Evolutionary conservation across 2,113 vertebrate genomes (phyloP), one percentile per base, ranked within the genome.

Genomic region (Planiliza haematocheilus): DNA sequence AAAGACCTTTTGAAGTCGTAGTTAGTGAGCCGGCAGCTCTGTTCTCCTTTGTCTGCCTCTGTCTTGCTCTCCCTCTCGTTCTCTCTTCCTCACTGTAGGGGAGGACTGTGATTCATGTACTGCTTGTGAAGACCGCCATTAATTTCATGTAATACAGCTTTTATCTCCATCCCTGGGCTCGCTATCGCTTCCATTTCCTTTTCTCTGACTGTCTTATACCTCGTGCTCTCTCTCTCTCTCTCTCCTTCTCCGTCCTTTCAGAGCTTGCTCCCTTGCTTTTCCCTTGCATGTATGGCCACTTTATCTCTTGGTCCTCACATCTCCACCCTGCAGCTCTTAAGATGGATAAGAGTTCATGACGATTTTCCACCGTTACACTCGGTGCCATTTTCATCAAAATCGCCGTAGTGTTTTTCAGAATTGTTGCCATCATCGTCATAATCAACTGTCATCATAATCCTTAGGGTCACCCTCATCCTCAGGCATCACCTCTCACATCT

Each of bases 61-160:
- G 91, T 93, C 94, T 94, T 93, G 93, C 93, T 72, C 48, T 48
- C 53, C 46, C 68, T 95, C 94, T 96, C 91, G 93, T 83, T 87
- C 90, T 92, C 93, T 51, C 57, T 61, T 85, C 36, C 16, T 17
- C 93, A 91, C 93, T 93, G 94, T 93, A 95, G 95, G 94, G 95
- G 58, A 95, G 95, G 68, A 96, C 94, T 94, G 94, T 97, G 96
- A 99, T 97, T 97, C 96, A 98, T 98, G 96, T 97, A 95, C 94
- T 94, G 93, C 93, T 93, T 93, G 93, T 94, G 94, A 95, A 95
- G 94, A 89, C 94, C 94, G 95, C 95, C 95, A 96, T 97, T 98
- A 97, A 97, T 97, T 97, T 96, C 95, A 94, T 96, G 95, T 97
- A 97, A 95, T 96, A 95, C 96, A 95, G 94, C 95, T 97, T 97